Evolutionary conservation across 1,140 invertebrate species (phyloP), one percentile per base, ranked within the genome.

Genomic region (Heliconius eleuchia): DNA sequence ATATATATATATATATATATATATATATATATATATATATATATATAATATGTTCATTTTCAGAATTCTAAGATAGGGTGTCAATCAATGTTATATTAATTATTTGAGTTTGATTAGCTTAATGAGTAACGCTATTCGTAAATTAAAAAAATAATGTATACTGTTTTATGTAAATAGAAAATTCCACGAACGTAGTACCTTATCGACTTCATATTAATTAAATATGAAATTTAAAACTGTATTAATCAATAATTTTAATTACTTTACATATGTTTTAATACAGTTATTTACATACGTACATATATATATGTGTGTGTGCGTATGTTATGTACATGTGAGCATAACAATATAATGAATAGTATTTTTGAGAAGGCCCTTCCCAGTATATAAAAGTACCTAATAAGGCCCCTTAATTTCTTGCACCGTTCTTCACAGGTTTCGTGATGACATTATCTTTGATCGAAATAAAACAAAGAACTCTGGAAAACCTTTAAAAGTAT

Each of bases 381-480:
- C n/a, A 23, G 16, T 23, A 60, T 27, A 60, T 60, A 34, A 34
- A 34, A 34, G 34, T 34, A 34, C 34, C 34, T 57, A 57, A 57
- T 57, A 66, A 66, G 60, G 60, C 9, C 23, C 23, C 60, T 66
- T 66, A 66, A 27, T 66, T 66, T 66, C 60, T 66, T 46, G 74
- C 80, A 77, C 66, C 79, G 81, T 66, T 27, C 60, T 86, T 86
- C 80, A 83, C 82, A 87, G 81, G 83, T 85, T 86, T 90, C 88
- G 89, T 91, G 88, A 86, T 86, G 85, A 83, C 78, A 83, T 85
- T 90, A 91, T 91, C 89, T 89, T 89, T 86, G 89, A 91, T 91
- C 89, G 80, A 71, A 81, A 89, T 84, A 85, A 87, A 91, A 89
- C 89, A 84, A 89, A 87, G 84, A 83, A 85, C 80, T 79, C 76